Base-by-base conservation (phyloP, 2,113 vertebrate genomes). In the Oreochromis tanganicae region DNA sequence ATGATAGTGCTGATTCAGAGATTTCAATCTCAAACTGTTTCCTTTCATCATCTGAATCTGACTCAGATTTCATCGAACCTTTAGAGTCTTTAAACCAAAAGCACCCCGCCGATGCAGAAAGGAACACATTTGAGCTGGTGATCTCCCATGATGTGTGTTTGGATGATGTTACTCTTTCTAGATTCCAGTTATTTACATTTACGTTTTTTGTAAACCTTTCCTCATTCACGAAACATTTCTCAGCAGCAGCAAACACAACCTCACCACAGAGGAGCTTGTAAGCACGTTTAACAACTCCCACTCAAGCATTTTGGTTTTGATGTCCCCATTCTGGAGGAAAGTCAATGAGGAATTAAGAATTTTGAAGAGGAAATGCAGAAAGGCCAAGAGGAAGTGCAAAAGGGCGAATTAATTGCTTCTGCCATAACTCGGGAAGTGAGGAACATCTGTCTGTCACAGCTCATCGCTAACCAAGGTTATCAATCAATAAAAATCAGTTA, bases 261-360 rank as follows among this genome's bases (percentile, higher is more conserved):
- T 43, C n/a, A 75, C 14, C 13, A 27, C 43, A 27, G 3, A 48
- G 0, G 9, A 29, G 41, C 14, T 73, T 11, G 38, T 73, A 16
- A 27, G 21, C 21, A 46, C 0, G 0, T 73, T 73, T 48, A 27
- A 11, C 68, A 11, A 16, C 16, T 52, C 16, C 48, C 17, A 17
- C 17, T 2, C 17, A 75, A 75, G 0, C 24, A 75, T 2, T 29
- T 48, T 29, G 21, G 41, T 17, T 75, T 75, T 27, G 21, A 75
- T 48, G 4, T 46, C 41, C 14, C 0, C 14, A 7, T 75, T 75
- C 41, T 29, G 13, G 2, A 75, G 5, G 41, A 48, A 75, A 7
- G 21, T 27, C 5, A 48, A 75, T 75, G 43, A 75, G 41, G 71
- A 75, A 75, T 48, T 75, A 48, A 48, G 41, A 1, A 48, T 48